Evolutionary conservation across 2,888 invertebrate species (phyloP).

Genomic region (Rhagonycha lutea): DNA sequence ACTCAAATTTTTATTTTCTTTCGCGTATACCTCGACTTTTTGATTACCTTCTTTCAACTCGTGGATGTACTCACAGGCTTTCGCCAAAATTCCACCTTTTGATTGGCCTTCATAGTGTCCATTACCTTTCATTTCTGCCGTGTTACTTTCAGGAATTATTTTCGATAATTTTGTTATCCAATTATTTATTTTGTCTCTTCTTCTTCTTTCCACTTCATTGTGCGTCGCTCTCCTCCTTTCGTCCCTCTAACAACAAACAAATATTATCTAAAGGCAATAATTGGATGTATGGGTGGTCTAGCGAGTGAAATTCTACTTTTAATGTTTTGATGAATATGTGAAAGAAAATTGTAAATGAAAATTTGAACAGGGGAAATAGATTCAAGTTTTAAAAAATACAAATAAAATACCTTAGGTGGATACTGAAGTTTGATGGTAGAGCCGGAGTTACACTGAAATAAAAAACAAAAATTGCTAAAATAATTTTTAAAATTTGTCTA

Average conservation of each 20-base stretch:
- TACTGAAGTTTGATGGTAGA: background rate
- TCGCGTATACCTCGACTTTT: constrained; percentile 64
- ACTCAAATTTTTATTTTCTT: constrained; percentile 73
- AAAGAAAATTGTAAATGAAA: background rate
- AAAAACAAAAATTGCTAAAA: background rate
- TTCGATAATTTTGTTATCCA: constrained; percentile 94
- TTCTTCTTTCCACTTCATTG: constrained; percentile 91
- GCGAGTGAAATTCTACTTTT: background rate
- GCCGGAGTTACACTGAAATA: constrained; percentile 6
- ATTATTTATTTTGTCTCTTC: constrained; percentile 94
- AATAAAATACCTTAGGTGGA: background rate
- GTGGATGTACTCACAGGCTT: constrained; percentile 92
- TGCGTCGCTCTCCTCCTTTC: constrained; percentile 90
- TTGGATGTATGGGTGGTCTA: background rate
- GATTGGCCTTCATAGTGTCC: constrained; percentile 72
- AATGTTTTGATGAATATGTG: background rate
- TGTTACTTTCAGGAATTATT: constrained; percentile 73
- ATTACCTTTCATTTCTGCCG: constrained; percentile 65
- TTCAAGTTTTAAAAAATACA: background rate
- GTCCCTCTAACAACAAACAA: constrained; percentile 66
- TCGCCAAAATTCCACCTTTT: constrained; percentile 93
- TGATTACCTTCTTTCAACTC: constrained; percentile 80
- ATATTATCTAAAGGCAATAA: background rate
- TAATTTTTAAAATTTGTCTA: background rate
- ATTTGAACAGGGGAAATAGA: background rate